Percentiles rank a stretch among this genome's conserved stretches.
phyloP scores from a whole-genome alignment of 2,113 vertebrate species.

The Nothoprocta pentlandii region DNA sequence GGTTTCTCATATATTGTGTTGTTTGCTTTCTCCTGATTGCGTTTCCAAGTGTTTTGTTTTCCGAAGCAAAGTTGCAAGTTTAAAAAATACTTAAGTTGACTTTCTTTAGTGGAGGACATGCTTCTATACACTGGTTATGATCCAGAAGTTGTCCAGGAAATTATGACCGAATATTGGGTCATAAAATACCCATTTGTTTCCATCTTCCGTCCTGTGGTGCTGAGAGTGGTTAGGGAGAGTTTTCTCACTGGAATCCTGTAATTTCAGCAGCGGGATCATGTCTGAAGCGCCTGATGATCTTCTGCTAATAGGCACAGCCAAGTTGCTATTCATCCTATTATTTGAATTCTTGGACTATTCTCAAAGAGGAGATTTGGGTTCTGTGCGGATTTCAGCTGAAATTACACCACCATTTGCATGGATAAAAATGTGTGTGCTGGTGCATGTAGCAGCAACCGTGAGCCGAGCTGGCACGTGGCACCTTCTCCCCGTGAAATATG shows the following conservation, averaged over 20 bases:
- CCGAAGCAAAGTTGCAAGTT: neutral
- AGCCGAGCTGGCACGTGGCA: neutral
- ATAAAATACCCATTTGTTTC: neutral
- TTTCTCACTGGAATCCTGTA: neutral
- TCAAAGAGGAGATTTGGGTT: constrained; percentile 10
- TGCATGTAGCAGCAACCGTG: neutral
- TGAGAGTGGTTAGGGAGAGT: neutral
- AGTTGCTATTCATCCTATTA: constrained; percentile 4
- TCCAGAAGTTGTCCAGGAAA: neutral
- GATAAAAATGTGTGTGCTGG: neutral
- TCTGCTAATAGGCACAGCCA: neutral
- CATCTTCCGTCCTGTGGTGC: neutral
- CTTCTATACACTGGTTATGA: neutral
- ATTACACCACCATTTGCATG: neutral
- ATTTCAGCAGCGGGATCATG: neutral
- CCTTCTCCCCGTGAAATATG: neutral
- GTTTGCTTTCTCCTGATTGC: neutral
- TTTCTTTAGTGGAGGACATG: neutral
- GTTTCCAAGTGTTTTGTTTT: neutral
- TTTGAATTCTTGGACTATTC: neutral
- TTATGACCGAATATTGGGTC: neutral
- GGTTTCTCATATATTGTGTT: rapidly evolving
- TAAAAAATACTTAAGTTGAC: neutral
- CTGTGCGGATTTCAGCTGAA: neutral
- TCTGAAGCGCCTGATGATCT: neutral